Conservation (phyloP, 2,113 vertebrate genomes). For the Colaptes auratus region DNA sequence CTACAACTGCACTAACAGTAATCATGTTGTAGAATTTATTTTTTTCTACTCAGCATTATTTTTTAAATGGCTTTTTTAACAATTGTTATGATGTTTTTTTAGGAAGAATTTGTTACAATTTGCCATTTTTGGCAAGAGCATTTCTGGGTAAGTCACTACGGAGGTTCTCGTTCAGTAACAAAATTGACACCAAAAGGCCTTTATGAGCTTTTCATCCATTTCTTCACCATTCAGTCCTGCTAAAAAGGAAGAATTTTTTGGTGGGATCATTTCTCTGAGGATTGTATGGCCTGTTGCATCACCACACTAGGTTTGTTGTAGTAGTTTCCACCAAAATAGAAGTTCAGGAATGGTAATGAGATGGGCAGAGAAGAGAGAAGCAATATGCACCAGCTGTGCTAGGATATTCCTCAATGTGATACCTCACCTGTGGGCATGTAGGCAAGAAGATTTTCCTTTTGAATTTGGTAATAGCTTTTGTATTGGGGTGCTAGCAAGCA, state of each 20-base stretch:
- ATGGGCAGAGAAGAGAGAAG: not conserved
- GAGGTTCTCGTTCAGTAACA: not conserved
- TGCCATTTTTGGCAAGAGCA: not conserved
- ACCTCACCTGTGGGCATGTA: not conserved
- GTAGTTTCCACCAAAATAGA: not conserved
- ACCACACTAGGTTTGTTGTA: not conserved
- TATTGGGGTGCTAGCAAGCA: not conserved
- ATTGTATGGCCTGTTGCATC: not conserved
- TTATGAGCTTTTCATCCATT: not conserved
- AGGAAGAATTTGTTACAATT: not conserved
- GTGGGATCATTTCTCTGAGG: not conserved
- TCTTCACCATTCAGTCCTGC: not conserved
- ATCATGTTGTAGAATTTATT: not conserved
- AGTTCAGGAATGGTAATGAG: not conserved
- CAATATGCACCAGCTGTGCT: not conserved
- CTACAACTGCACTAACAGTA: not conserved
- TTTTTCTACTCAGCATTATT: not conserved
- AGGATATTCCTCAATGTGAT: not conserved
- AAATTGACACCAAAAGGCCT: not conserved
- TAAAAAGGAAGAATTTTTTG: not conserved
- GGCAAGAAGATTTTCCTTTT: not conserved
- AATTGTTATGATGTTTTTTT: not conserved
- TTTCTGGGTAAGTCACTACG: not conserved
- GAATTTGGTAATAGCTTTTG: not conserved
- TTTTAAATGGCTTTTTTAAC: not conserved